phyloP scores from a whole-genome alignment of 2,113 vertebrate genomes.

The Cebus imitator region DNA sequence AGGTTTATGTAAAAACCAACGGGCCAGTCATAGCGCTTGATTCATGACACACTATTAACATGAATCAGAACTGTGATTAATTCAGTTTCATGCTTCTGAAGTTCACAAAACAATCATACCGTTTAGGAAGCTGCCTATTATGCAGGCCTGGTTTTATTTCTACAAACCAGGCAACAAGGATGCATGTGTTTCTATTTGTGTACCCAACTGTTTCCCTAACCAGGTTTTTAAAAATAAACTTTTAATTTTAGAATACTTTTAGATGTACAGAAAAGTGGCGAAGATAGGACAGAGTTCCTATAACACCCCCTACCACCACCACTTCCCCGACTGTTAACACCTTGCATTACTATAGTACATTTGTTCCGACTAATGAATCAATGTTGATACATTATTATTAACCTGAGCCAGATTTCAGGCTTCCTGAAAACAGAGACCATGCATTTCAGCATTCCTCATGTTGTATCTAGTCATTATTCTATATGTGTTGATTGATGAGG shows the following conservation, averaged over 20 bases:
- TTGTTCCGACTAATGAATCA: neutral
- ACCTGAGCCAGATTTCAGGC: neutral
- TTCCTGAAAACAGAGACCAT: neutral
- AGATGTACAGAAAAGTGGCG: conserved; percentile 50
- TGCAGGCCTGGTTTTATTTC: conserved; percentile 37
- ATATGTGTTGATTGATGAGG: neutral
- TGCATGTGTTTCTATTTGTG: conserved; percentile 57
- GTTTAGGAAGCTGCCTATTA: neutral
- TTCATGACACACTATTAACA: neutral
- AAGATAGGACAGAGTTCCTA: neutral
- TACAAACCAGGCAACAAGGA: conserved; percentile 42
- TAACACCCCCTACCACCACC: neutral
- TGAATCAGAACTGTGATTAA: conserved; percentile 38
- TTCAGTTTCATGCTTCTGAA: neutral
- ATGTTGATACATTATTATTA: neutral
- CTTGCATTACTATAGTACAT: neutral
- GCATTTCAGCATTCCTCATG: neutral
- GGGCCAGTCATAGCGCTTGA: neutral
- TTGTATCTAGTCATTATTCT: neutral
- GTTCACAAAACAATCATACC: neutral
- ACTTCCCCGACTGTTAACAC: neutral
- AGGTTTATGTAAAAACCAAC: conserved; percentile 2
- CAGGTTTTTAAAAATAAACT: conserved; percentile 62
- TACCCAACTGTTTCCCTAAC: conserved; percentile 45
- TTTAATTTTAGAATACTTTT: conserved; percentile 63